Conservation (phyloP, 1,140 invertebrate species). For the Papilio dardanus region DNA sequence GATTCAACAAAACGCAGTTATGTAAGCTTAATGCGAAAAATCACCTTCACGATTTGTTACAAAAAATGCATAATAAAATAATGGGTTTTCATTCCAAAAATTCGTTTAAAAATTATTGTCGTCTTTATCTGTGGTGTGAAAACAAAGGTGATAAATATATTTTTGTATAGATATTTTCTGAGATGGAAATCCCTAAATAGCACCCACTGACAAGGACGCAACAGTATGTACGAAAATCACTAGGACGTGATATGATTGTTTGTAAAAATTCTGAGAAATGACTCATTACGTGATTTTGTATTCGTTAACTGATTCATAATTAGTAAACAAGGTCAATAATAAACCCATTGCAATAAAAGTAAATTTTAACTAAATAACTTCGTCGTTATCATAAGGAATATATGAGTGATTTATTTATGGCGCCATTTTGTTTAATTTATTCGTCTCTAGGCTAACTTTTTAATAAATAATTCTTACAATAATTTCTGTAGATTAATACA, state of each 20-base stretch:
- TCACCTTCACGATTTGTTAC: conserved; percentile 29
- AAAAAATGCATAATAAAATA: background rate
- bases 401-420: background rate
- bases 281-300: conserved; percentile 9
- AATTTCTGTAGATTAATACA: too few relatives aligned
- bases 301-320: conserved; percentile 17
- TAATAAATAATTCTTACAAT: too few relatives aligned
- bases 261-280: background rate
- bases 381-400: background rate
- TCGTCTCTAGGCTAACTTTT: background rate
- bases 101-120: too few relatives aligned
- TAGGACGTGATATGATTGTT: background rate
- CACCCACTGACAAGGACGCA: too few relatives aligned
- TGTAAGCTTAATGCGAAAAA: conserved; percentile 28
- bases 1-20: conserved; percentile 26
- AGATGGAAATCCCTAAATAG: too few relatives aligned
- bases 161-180: background rate
- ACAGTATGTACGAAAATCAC: too few relatives aligned
- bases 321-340: background rate
- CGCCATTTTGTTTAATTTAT: background rate
- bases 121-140: too few relatives aligned
- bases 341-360: conserved; percentile 6
- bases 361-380: background rate
- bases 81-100: background rate
- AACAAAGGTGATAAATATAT: too few relatives aligned